phyloP scores from a whole-genome alignment of 2,113 vertebrate species.

The Theristicus caerulescens region DNA sequence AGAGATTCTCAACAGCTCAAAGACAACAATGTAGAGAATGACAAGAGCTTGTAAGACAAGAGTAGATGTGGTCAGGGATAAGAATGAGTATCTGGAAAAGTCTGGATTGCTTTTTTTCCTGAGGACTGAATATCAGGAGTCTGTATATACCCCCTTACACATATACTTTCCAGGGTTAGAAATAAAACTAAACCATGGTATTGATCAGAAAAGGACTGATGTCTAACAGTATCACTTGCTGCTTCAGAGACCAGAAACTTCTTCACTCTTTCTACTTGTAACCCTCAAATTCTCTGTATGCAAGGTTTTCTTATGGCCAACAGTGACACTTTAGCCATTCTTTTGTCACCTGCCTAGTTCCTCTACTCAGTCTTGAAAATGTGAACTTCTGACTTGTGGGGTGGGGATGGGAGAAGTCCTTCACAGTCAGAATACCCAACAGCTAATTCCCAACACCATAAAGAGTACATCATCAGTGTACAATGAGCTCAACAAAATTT shows the following conservation, averaged over 20 bases:
- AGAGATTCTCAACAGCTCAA: background rate
- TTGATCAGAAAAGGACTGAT: background rate
- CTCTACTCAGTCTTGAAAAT: background rate
- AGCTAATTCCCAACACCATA: rapidly evolving
- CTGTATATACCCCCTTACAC: rapidly evolving
- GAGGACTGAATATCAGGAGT: background rate
- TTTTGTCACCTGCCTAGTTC: background rate
- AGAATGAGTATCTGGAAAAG: background rate
- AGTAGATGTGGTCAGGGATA: background rate
- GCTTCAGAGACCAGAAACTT: background rate
- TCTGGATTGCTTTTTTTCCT: background rate
- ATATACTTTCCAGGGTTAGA: background rate
- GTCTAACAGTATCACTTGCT: background rate
- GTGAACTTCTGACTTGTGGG: background rate
- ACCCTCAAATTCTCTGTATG: rapidly evolving
- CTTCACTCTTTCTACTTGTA: no score
- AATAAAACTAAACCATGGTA: background rate
- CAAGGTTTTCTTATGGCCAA: background rate
- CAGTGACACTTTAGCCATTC: background rate
- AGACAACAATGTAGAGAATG: rapidly evolving
- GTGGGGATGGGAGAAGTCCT: background rate
- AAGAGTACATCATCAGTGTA: rapidly evolving
- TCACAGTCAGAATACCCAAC: rapidly evolving
- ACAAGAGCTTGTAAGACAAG: background rate
- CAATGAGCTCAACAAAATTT: background rate